These are phyloP conservation scores for Murina feae DNA, from an alignment of 2,113 vertebrate genomes.

Conservation along the genomic window DNA sequence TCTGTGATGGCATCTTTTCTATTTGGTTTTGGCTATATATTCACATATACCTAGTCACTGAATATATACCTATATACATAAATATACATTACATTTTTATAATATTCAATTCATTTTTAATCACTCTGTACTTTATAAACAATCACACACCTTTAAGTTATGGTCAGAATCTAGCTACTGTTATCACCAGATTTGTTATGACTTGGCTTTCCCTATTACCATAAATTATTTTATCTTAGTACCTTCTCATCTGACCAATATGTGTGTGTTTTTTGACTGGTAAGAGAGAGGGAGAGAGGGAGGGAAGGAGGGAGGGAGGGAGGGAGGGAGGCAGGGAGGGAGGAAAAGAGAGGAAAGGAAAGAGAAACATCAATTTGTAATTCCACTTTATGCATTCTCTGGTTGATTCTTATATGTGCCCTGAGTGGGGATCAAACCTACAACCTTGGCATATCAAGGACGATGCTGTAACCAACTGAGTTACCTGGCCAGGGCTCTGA, in stretches of 20 bases:
- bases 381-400: not conserved
- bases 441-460: not conserved
- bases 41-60: not conserved
- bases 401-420: not conserved
- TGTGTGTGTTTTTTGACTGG: not conserved
- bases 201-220: not conserved
- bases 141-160: not conserved
- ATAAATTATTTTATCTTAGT: not conserved
- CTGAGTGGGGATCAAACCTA: not conserved
- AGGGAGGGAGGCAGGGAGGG: too few species aligned
- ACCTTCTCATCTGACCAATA: not conserved
- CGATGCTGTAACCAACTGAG: not conserved
- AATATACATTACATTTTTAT: not conserved
- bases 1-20: not conserved
- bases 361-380: not conserved
- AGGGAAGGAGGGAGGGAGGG: not conserved
- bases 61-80: not conserved
- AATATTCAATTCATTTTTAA: not conserved
- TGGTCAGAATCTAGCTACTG: not conserved
- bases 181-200: not conserved
- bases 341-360: not conserved
- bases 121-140: not conserved
- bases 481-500: not conserved
- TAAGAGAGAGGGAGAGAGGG: not conserved
- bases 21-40: not conserved